Base-by-base conservation (phyloP, 2,888 invertebrate genomes). In the Brachyptera putata region DNA sequence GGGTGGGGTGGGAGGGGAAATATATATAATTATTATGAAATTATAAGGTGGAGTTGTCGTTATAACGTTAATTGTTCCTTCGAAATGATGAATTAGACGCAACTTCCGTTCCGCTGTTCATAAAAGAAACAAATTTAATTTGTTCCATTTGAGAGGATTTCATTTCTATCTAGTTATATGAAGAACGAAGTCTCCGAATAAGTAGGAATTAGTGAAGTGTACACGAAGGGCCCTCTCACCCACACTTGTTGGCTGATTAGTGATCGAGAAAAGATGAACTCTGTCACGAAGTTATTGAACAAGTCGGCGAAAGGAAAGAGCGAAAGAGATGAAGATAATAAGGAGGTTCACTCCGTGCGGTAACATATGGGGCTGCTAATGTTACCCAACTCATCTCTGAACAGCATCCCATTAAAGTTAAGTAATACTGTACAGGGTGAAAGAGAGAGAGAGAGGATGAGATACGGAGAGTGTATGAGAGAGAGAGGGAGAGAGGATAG, bases 301-400 rank as follows among this genome's bases (percentile, higher is more conserved):
- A 53, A 53, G 53, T 36, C 2, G 14, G 25, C 24, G 9, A 9
- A 24, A 18, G 48, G 25, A 18, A 13, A 22, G 48, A 22, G 46
- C 11, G 22, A 25, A 11, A 25, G 25, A 13, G 48, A 25, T 22
- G 43, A 16, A n/a, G 7, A 13, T 7, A 24, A 22, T n/a, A 22
- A 48, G 48, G 3, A 22, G 14, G n/a, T 14, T 13, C 37, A 21
- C 7, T 41, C 41, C 3, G 53, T 3, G 53, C 36, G 30, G 53
- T 21, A 53, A 53, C 53, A 53, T 36, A 53, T 53, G 53, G 53
- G 36, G 36, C 36, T 53, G 53, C 53, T 53, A 53, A 53, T 53
- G 53, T 16, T 36, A 34, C 36, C 36, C 34, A 34, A 36, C 53
- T 53, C 53, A 53, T 53, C 34, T 16, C 21, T 36, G 53, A 9